Evolutionary conservation across 2,113 vertebrate species (phyloP), one percentile per base, ranked within the genome.

Genomic region (Narcine bancroftii): DNA sequence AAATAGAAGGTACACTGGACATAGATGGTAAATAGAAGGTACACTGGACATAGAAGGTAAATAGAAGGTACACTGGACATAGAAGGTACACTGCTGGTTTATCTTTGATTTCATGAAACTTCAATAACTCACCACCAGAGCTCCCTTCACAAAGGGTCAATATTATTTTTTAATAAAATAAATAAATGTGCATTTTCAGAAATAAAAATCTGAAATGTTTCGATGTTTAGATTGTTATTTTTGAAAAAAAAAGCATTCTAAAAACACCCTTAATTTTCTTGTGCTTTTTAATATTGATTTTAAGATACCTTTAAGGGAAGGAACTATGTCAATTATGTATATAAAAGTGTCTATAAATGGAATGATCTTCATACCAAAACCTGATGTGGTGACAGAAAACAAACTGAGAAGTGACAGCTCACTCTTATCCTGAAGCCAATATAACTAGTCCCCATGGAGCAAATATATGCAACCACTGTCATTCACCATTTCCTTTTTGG

Each of bases 401-500:
- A 87, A 87, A 60, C 60, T 60, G 53, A 53, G 81, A 87, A 60
- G 53, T 63, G 53, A 60, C 56, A 87, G 33, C n/a, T 87, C 2
- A 0, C 21, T 33, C n/a, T 17, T 87, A 60, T 87, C 53, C 36
- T 19, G 5, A 87, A n/a, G 81, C 81, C 81, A 87, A 60, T 63
- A 60, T 87, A 87, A 87, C n/a, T 87, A 87, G 60, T 87, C 33
- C 33, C 53, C 60, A 53, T 42, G 50, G 81, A 2, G n/a, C 17
- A 2, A 56, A n/a, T 87, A 9, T 19, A 87, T 60, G 5, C 33
- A 87, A 87, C 81, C 53, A 87, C 50, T 56, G 53, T 7, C 81
- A 36, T 56, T 87, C 81, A 63, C 53, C 26, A 53, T 81, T 81
- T 81, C 53, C 81, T 21, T 87, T 83, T 87, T 87, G 81, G n/a